phyloP scores from a whole-genome alignment of 2,797 vertebrate species.

The Helostoma temminkii region DNA sequence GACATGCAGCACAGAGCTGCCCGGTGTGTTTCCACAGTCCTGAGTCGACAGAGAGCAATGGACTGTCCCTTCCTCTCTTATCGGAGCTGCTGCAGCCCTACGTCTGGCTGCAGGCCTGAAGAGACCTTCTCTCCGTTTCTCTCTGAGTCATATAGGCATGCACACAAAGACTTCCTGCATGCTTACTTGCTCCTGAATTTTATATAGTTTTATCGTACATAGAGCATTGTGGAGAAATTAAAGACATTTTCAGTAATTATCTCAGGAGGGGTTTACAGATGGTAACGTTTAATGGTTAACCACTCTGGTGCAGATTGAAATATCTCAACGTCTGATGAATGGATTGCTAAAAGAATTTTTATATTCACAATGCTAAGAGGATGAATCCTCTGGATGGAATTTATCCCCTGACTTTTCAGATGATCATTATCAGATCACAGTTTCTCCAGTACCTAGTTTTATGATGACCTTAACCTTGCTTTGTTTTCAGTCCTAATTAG shows the following conservation, averaged over 20 bases:
- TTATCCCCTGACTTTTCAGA: too few relatives aligned
- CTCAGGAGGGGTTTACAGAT: not conserved
- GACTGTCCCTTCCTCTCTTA: conserved; percentile 72
- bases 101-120: conserved; percentile 66
- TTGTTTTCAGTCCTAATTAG: too few relatives aligned
- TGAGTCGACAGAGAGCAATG: conserved; percentile 73
- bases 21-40: conserved; percentile 50
- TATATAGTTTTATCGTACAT: not conserved
- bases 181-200: conserved; percentile 11
- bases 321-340: not conserved
- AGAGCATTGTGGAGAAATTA: conserved; percentile 23
- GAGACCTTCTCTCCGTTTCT: conserved; percentile 43
- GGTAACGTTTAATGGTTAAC: not conserved
- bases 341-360: not conserved
- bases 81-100: conserved; percentile 72
- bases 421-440: too few relatives aligned
- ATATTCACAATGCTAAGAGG: not conserved
- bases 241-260: not conserved
- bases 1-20: conserved; percentile 60
- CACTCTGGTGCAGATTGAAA: not conserved
- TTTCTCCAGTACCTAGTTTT: too few relatives aligned
- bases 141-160: conserved; percentile 1
- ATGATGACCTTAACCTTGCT: too few relatives aligned
- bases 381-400: too few relatives aligned
- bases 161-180: conserved; percentile 12